phyloP scores from a whole-genome alignment of 2,113 vertebrate species.

The Lamprologus ornatipinnis region DNA sequence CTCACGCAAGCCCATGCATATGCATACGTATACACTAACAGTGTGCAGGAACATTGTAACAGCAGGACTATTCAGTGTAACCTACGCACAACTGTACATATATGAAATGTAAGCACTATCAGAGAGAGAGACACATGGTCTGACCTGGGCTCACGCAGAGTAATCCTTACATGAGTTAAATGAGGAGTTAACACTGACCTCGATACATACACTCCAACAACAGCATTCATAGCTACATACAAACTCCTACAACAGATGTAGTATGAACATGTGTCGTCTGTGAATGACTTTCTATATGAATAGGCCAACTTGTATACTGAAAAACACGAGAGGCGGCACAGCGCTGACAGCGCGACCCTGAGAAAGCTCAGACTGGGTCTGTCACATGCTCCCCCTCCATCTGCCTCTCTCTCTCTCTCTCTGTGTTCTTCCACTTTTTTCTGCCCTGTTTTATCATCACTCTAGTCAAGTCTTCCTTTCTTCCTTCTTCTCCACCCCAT shows the following conservation, averaged over 20 bases:
- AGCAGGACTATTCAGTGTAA: neutral
- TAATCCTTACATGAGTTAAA: constrained; percentile 60
- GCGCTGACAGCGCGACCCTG: neutral
- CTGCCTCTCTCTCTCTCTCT: neutral
- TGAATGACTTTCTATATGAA: neutral
- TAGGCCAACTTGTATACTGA: neutral
- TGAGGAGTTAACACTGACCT: constrained; percentile 50
- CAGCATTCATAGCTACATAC: neutral
- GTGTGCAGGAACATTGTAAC: neutral
- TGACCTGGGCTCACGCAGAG: constrained; percentile 6
- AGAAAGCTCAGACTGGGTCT: neutral
- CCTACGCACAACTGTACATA: neutral
- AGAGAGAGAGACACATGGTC: constrained; percentile 35
- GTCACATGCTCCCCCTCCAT: neutral
- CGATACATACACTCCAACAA: neutral
- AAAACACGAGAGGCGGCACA: neutral
- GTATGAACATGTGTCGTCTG: neutral
- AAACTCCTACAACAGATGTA: neutral
- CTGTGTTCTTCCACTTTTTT: neutral
- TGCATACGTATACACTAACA: neutral
- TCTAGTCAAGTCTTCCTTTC: constrained; percentile 7
- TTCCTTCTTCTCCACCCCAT: neutral
- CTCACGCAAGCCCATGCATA: neutral
- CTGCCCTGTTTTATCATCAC: constrained; percentile 12
- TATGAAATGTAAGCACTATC: neutral